Evolutionary conservation across 2,113 vertebrate species (phyloP).

Genomic region (Mesocricetus auratus): DNA sequence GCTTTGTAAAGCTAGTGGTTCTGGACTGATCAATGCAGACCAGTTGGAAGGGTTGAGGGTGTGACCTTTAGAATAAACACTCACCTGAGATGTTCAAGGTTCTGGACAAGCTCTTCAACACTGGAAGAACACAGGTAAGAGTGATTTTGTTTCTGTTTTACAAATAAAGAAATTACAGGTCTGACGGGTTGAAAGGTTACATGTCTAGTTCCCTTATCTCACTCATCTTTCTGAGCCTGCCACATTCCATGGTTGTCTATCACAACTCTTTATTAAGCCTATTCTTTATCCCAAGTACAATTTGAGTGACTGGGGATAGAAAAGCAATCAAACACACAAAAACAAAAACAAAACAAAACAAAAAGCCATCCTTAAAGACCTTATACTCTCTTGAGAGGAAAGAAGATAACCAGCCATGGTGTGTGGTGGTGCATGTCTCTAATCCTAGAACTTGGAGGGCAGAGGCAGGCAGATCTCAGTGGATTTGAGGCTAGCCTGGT

Average conservation of each 20-base stretch:
- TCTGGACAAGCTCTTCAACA: background rate
- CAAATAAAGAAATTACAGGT: background rate
- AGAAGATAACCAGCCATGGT: background rate
- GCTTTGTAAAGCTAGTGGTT: background rate
- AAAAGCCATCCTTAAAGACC: background rate
- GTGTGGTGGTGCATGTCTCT: background rate
- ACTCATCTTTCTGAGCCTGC: background rate
- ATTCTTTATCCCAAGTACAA: background rate
- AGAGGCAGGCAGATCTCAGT: background rate
- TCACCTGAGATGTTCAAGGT: background rate
- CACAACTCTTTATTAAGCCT: background rate
- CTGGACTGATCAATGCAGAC: background rate
- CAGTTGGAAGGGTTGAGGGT: background rate
- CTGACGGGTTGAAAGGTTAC: background rate
- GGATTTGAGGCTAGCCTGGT: background rate
- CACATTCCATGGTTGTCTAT: conserved; percentile 4
- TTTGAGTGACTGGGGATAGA: background rate
- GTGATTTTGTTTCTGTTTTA: conserved; percentile 28
- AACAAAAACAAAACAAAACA: background rate
- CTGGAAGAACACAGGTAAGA: background rate
- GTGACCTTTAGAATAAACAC: background rate
- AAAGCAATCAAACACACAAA: background rate
- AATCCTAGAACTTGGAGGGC: background rate
- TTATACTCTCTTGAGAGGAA: background rate
- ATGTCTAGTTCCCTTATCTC: conserved; percentile 1